Evolutionary conservation across 2,797 vertebrate genomes (phyloP).

Genomic region (Sebastes trivittatus): DNA sequence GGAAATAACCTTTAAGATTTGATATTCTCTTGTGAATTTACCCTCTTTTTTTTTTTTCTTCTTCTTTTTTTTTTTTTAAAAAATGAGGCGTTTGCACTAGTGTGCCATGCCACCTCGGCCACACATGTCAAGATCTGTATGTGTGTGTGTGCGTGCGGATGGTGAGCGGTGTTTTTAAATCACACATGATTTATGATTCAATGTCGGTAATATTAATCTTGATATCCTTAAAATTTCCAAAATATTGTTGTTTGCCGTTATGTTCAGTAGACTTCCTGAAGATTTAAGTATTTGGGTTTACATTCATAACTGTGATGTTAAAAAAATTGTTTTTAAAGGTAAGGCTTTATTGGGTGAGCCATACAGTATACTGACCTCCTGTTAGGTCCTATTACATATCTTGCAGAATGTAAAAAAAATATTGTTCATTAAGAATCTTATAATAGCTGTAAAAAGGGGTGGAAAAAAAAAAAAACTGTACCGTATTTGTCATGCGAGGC

Average conservation of each 20-base stretch:
- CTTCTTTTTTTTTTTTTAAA: neutral
- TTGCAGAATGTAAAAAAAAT: conserved; percentile 69
- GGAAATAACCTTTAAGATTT: conserved; percentile 54
- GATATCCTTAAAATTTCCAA: conserved; percentile 19
- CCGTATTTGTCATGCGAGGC: conserved; percentile 74
- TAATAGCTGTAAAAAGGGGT: conserved; percentile 60
- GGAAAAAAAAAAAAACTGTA: conserved; percentile 21
- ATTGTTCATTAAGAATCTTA: conserved; percentile 54
- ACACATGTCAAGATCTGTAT: conserved; percentile 53
- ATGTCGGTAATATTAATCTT: conserved; percentile 28
- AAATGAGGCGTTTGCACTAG: conserved; percentile 17
- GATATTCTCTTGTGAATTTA: conserved; percentile 36
- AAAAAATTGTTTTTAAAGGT: conserved; percentile 28
- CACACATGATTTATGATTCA: neutral
- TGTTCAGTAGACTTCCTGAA: conserved; percentile 26
- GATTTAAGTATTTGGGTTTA: conserved; percentile 38
- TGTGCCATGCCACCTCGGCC: conserved; percentile 68
- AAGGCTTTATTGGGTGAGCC: conserved; percentile 49
- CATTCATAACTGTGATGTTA: conserved; percentile 45
- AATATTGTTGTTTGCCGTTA: conserved; percentile 21
- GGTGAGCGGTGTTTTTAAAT: conserved; percentile 24
- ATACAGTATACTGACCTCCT: conserved; percentile 55
- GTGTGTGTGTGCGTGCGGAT: conserved; percentile 34
- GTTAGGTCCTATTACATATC: conserved; percentile 63
- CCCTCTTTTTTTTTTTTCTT: neutral